Base-by-base conservation (phyloP, 1,140 invertebrate genomes). In the Brachionus calyciflorus region DNA sequence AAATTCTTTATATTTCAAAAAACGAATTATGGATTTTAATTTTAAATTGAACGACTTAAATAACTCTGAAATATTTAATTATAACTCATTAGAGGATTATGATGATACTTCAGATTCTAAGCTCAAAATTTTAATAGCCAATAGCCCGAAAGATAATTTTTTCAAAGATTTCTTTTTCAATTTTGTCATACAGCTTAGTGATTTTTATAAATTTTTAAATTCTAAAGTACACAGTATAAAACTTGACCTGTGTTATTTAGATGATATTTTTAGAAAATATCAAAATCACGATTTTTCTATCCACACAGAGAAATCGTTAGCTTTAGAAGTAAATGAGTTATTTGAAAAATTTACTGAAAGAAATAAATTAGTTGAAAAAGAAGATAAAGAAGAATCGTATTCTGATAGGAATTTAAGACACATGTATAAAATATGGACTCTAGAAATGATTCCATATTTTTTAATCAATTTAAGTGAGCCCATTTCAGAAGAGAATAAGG, bases 1-100 rank as follows among this genome's bases (percentile, higher is more conserved):
- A 9, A 49, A 51, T 55, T 73, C 10, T 73, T 6, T 73, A 1
- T 55, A 55, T 51, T 51, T 73, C 0, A 40, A 73, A 51, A 73
- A 73, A 21, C 5, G 51, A 21, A 6, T 49, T 51, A 24, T 55
- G 3, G 12, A 30, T 51, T 51, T 40, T 9, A 33, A 55, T 10
- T 17, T 37, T 0, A 17, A 33, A 46, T 48, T 51, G 12, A 51
- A 26, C 1, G 19, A 48, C 37, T 33, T 24, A 3, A 14, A 6
- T 19, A 51, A 12, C 12, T 12, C 17, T 24, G 46, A 73, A 41
- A 49, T 26, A 30, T 30, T 55, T 6, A 73, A 49, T 41, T 49
- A 73, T 5, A 46, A 73, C 24, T 40, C 28, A 5, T 37, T 55
- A 21, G 14, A 26, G 1, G 69, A 73, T 44, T 51, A 37, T n/a